These are phyloP conservation scores for Ptyas mucosa DNA, from an alignment of 2,113 vertebrate genomes.

Conservation along the genomic window DNA sequence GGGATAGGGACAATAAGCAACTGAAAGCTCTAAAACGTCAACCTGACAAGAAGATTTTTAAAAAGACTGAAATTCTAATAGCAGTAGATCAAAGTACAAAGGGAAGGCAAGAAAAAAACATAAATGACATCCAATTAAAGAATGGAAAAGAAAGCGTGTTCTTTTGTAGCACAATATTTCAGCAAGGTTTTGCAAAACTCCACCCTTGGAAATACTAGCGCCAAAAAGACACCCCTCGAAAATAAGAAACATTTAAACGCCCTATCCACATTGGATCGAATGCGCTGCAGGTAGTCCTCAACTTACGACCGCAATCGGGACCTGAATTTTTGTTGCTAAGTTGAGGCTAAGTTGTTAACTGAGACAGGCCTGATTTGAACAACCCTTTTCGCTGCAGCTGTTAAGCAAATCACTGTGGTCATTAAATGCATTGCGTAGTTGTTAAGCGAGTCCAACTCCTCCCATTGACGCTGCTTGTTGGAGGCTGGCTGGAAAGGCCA, in stretches of 20 bases:
- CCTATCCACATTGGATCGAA: not conserved
- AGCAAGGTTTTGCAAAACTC: not conserved
- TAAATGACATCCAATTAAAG: not conserved
- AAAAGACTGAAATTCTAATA: slow-evolving; percentile 25
- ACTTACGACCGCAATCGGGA: not conserved
- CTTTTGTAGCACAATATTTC: not conserved
- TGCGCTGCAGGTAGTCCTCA: not conserved
- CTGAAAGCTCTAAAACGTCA: slow-evolving; percentile 35
- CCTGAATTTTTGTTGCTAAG: not conserved
- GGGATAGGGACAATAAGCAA: not conserved
- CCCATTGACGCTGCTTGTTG: no score
- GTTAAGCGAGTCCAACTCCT: no score
- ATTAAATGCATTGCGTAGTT: no score
- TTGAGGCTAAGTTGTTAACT: not conserved
- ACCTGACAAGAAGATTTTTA: slow-evolving; percentile 16
- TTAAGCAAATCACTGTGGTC: no score
- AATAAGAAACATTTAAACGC: not conserved
- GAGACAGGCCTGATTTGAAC: not conserved
- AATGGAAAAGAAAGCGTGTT: not conserved
- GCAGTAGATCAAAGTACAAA: slow-evolving; percentile 34
- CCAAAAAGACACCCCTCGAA: not conserved
- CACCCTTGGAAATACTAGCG: not conserved
- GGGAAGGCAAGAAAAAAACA: not conserved
- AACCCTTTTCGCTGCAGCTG: not conserved
- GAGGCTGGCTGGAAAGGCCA: no score